phyloP scores from a whole-genome alignment of 2,113 vertebrate species.

The human (Homo sapiens) region DNA sequence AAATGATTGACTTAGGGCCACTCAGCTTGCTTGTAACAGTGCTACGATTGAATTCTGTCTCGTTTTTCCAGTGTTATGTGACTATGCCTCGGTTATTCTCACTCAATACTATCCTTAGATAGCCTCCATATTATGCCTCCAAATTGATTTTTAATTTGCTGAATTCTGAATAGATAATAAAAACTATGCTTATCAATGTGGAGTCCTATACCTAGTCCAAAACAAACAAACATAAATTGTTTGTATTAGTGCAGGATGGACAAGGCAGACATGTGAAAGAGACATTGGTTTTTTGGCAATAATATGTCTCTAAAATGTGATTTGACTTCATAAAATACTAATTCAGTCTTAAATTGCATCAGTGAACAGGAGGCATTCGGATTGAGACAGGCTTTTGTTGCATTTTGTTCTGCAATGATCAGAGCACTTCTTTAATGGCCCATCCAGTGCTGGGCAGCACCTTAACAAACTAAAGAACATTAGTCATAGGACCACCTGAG shows the following conservation, averaged over 20 bases:
- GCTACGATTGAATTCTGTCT: neutral
- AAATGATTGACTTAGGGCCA: neutral
- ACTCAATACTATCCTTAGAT: neutral
- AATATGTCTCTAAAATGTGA: neutral
- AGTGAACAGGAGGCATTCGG: accelerated
- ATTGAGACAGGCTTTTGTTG: neutral
- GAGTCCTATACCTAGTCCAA: neutral
- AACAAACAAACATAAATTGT: neutral
- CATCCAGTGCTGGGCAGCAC: accelerated
- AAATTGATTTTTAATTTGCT: neutral
- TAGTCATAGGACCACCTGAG: neutral
- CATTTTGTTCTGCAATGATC: neutral
- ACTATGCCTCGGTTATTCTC: neutral
- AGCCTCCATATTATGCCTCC: neutral
- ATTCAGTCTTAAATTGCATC: neutral
- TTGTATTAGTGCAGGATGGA: neutral
- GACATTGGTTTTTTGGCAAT: neutral
- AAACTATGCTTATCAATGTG: neutral
- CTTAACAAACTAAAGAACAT: neutral
- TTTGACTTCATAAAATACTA: neutral
- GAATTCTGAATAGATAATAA: neutral
- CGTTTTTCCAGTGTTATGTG: neutral
- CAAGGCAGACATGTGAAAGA: neutral
- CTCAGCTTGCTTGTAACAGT: too few species aligned
- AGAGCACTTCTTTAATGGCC: neutral